phyloP scores from a whole-genome alignment of 2,888 invertebrate species.

The Coenonympha glycerion region DNA sequence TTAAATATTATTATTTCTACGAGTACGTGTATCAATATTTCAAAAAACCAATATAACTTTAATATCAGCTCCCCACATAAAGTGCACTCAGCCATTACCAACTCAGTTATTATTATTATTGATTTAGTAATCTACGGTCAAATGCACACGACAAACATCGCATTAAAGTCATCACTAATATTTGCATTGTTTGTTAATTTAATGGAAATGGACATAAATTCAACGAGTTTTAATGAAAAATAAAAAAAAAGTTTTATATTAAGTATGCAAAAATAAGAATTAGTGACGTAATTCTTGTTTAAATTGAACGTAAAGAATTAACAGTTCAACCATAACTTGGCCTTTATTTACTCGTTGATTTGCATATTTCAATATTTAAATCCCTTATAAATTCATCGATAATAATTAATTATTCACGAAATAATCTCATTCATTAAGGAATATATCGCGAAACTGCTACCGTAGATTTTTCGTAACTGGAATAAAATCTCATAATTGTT shows the following conservation, averaged over 20 bases:
- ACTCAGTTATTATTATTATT: too few species aligned
- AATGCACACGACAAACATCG: background rate
- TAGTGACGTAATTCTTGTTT: too few species aligned
- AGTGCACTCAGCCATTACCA: too few species aligned
- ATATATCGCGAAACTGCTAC: conserved; percentile 13
- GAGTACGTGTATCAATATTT: too few species aligned
- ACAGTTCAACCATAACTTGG: conserved; percentile 14
- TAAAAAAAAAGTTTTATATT: too few species aligned
- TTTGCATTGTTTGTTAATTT: background rate
- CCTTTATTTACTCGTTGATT: conserved; percentile 21
- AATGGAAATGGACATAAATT: background rate
- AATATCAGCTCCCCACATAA: too few species aligned
- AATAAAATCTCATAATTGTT: too few species aligned
- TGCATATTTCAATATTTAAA: conserved; percentile 22
- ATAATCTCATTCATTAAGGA: conserved; percentile 15
- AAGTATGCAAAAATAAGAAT: too few species aligned
- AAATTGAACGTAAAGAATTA: background rate
- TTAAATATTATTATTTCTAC: too few species aligned
- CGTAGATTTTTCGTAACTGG: background rate
- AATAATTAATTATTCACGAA: conserved; percentile 16
- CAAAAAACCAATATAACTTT: too few species aligned
- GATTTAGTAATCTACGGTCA: conserved; percentile 8
- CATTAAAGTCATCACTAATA: conserved; percentile 1
- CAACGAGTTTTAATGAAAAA: too few species aligned
- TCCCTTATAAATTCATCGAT: conserved; percentile 16